These are phyloP conservation scores for Chloroclysta siterata DNA, from an alignment of 2,888 invertebrate species.

Conservation along the genomic window DNA sequence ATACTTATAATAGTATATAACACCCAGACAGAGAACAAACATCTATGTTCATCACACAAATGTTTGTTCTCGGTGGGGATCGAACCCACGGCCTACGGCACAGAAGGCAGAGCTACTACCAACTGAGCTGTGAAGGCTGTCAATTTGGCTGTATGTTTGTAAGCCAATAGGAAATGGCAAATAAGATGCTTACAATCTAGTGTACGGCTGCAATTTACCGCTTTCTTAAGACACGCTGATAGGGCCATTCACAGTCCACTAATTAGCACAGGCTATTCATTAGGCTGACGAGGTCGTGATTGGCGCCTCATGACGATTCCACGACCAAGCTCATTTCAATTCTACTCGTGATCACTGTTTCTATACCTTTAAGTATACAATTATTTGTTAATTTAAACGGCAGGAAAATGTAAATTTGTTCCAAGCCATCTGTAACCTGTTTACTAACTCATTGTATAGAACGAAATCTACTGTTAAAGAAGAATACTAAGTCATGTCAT, in stretches of 20 bases:
- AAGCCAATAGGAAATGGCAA: neutral
- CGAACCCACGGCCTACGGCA: too few species aligned
- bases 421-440: neutral
- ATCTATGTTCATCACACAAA: too few species aligned
- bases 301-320: constrained; percentile 12
- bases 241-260: constrained; percentile 9
- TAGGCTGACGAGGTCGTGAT: constrained; percentile 16
- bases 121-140: too few species aligned
- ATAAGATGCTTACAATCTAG: neutral
- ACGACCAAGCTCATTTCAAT: constrained; percentile 12
- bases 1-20: too few species aligned
- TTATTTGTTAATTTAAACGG: neutral
- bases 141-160: neutral
- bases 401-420: neutral
- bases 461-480: too few species aligned
- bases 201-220: constrained; percentile 2
- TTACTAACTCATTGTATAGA: neutral
- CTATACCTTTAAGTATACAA: neutral
- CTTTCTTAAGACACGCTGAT: constrained; percentile 8
- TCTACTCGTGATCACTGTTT: constrained; percentile 11
- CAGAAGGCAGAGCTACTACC: too few species aligned
- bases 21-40: too few species aligned
- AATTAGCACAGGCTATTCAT: constrained; percentile 20
- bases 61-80: too few species aligned
- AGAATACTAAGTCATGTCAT: too few species aligned